Percentiles rank a stretch among this genome's conserved stretches.
Conservation (phyloP, 2,888 invertebrate species). For the Morpho achilles region DNA sequence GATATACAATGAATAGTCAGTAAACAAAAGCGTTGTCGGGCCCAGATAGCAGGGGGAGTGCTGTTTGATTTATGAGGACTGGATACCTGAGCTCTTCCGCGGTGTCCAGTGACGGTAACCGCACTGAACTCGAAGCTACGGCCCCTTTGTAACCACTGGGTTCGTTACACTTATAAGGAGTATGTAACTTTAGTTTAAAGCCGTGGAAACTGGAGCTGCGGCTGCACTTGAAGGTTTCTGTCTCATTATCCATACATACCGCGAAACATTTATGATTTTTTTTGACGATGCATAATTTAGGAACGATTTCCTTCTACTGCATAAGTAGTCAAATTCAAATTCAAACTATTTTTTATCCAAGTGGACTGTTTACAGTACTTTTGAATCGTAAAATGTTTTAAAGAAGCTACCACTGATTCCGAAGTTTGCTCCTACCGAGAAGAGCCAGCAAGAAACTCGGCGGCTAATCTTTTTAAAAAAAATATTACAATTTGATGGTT, state of each 20-base stretch:
- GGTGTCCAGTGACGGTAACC: slow-evolving; percentile 63
- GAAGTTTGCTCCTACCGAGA: too few species aligned
- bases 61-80: slow-evolving; percentile 67
- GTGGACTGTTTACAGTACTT: too few species aligned
- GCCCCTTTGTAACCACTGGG: slow-evolving; percentile 45
- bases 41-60: slow-evolving; percentile 55
- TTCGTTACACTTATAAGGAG: slow-evolving; percentile 34
- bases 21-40: slow-evolving; percentile 53
- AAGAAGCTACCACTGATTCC: too few species aligned
- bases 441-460: too few species aligned
- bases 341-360: too few species aligned
- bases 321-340: too few species aligned
- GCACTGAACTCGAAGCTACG: slow-evolving; percentile 46
- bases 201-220: slow-evolving; percentile 22
- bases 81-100: slow-evolving; percentile 71
- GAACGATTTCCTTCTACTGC: neutral
- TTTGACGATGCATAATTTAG: neutral
- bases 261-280: neutral
- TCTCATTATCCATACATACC: neutral
- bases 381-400: too few species aligned
- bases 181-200: slow-evolving; percentile 20
- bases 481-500: too few species aligned
- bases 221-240: slow-evolving; percentile 21
- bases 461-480: too few species aligned
- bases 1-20: slow-evolving; percentile 24